Conservation (phyloP, 2,888 invertebrate species). For the Quadroppia sp. region DNA sequence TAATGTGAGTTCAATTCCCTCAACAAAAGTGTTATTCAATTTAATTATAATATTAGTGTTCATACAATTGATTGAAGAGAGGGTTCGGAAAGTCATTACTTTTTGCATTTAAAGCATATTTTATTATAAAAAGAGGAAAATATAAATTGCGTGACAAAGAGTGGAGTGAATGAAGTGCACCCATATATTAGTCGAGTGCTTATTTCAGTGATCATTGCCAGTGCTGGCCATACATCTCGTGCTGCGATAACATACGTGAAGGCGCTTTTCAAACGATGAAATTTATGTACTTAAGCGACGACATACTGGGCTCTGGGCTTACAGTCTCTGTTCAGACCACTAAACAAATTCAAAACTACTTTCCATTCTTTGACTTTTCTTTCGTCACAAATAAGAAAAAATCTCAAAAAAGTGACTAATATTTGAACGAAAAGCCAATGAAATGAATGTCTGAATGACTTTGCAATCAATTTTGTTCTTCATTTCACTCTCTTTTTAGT, state of each 20-base stretch:
- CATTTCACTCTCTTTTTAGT: neutral
- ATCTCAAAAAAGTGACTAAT: neutral
- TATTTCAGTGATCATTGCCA: neutral
- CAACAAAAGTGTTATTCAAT: neutral
- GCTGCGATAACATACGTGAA: conserved; percentile 26
- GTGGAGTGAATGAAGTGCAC: conserved; percentile 13
- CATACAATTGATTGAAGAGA: neutral
- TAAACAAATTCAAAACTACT: conserved; percentile 7
- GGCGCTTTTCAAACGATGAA: conserved; percentile 27
- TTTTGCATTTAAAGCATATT: neutral
- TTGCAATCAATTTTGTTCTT: neutral
- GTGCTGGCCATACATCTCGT: neutral
- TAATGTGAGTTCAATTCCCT: neutral
- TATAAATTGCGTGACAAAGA: conserved; percentile 26
- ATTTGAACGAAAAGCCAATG: neutral
- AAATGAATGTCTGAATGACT: neutral
- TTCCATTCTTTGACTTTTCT: neutral
- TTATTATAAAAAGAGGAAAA: neutral
- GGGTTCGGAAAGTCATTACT: conserved; percentile 2
- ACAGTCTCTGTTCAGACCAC: too few species aligned
- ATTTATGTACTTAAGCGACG: conserved; percentile 22
- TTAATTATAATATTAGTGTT: neutral
- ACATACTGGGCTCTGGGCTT: conserved; percentile 2
- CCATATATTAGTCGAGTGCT: conserved; percentile 22
- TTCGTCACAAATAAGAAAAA: neutral